phyloP scores from a whole-genome alignment of 2,888 invertebrate species.

The Cotesia congregata region DNA sequence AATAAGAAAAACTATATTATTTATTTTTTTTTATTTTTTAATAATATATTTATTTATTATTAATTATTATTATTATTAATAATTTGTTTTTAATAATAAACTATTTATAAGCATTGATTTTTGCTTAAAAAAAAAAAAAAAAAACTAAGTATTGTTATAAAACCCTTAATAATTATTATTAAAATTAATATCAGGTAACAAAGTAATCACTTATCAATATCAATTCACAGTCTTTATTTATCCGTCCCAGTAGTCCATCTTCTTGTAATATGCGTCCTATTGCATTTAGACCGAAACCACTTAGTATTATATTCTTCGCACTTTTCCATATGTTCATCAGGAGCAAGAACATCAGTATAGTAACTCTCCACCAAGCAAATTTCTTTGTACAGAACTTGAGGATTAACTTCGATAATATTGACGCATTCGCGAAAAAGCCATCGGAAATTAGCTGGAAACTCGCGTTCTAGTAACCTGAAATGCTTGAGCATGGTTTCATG shows the following conservation, averaged over 20 bases:
- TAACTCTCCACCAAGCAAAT: conserved; percentile 63
- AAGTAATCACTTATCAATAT: not conserved
- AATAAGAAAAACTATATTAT: too few species aligned
- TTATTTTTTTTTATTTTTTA: too few species aligned
- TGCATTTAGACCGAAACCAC: conserved; percentile 39
- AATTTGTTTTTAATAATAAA: too few species aligned
- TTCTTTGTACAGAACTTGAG: conserved; percentile 66
- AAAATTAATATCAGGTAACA: conserved; percentile 11
- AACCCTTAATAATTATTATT: not conserved
- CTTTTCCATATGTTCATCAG: conserved; percentile 26
- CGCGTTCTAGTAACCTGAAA: conserved; percentile 60
- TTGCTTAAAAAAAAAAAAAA: too few species aligned
- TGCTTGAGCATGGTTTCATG: conserved; percentile 57
- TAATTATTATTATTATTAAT: too few species aligned
- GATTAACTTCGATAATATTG: conserved; percentile 59
- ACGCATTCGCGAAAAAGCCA: conserved; percentile 69
- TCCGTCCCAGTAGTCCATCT: conserved; percentile 41
- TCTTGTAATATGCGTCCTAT: conserved; percentile 37
- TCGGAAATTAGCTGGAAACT: conserved; percentile 63
- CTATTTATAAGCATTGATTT: too few species aligned
- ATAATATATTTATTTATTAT: too few species aligned
- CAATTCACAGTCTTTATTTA: not conserved
- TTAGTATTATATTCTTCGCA: conserved; percentile 23
- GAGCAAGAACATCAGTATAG: conserved; percentile 52
- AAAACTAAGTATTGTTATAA: too few species aligned